A percentile compares a stretch with the other conserved stretches of the same genome.
Conservation (phyloP, 2,113 vertebrate species). For the Toxotes chatareus region DNA sequence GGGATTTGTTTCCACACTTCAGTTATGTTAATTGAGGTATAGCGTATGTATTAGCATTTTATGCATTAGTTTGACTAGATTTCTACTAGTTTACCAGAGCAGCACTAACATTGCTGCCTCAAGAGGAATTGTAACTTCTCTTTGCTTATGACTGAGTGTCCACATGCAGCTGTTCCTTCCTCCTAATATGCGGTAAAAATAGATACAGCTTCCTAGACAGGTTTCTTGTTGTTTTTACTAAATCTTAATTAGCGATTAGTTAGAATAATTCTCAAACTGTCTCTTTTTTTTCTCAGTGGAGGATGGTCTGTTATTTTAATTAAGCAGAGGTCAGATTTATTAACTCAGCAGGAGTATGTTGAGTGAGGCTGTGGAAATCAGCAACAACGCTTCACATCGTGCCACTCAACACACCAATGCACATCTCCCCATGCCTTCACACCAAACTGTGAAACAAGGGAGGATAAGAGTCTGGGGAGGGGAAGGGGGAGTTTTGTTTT, state of each 20-base stretch:
- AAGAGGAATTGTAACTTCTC: slow-evolving; percentile 43
- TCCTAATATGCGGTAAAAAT: slow-evolving; percentile 69
- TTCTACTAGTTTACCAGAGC: slow-evolving; percentile 41
- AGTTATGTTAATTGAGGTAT: slow-evolving; percentile 44
- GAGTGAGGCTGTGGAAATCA: slow-evolving; percentile 75
- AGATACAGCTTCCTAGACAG: slow-evolving; percentile 68
- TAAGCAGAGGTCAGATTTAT: slow-evolving; percentile 86
- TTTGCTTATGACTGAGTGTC: slow-evolving; percentile 36
- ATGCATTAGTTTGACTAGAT: slow-evolving; percentile 25
- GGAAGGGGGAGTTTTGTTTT: slow-evolving; percentile 36
- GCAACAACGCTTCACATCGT: slow-evolving; percentile 63
- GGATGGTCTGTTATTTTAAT: slow-evolving; percentile 86
- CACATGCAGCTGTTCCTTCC: slow-evolving; percentile 49
- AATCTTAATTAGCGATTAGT: slow-evolving; percentile 85
- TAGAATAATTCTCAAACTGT: slow-evolving; percentile 81
- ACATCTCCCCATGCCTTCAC: slow-evolving; percentile 23
- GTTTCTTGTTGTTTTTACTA: slow-evolving; percentile 76
- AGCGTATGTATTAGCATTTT: neutral
- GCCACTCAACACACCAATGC: slow-evolving; percentile 56
- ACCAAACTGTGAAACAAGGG: slow-evolving; percentile 44
- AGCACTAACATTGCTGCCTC: slow-evolving; percentile 22
- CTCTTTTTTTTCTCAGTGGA: slow-evolving; percentile 72
- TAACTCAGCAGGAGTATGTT: slow-evolving; percentile 81
- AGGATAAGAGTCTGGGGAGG: neutral
- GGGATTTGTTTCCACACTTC: slow-evolving; percentile 52